A percentile compares a stretch with the other conserved stretches of the same genome.
These are phyloP conservation scores for Anthrax anthrax DNA, from an alignment of 2,888 invertebrate species.

Conservation along the genomic window DNA sequence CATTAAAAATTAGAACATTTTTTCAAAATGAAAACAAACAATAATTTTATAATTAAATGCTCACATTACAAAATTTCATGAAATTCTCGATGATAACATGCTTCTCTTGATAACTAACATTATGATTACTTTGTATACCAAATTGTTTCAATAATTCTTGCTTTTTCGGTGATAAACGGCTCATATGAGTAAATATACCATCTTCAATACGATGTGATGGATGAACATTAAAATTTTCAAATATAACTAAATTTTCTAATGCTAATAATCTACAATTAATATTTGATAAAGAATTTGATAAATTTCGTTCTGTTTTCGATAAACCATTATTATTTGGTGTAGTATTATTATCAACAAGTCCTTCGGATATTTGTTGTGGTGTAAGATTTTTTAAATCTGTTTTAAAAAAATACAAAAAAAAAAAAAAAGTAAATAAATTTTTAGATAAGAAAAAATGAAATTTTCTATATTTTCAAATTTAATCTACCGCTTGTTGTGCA, in stretches of 20 bases:
- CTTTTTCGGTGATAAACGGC: constrained; percentile 33
- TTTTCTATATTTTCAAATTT: no score
- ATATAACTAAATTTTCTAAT: constrained; percentile 28
- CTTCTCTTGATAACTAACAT: constrained; percentile 35
- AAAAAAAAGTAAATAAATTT: background rate
- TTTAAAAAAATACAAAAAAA: background rate
- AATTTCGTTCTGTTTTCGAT: background rate
- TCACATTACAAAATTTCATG: constrained; percentile 36
- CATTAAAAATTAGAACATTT: background rate
- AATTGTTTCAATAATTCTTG: constrained; percentile 35
- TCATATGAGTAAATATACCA: constrained; percentile 32
- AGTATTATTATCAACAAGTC: constrained; percentile 27
- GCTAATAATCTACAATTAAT: constrained; percentile 8
- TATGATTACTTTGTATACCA: constrained; percentile 36
- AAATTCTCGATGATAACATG: constrained; percentile 35
- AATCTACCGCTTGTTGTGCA: constrained; percentile 33
- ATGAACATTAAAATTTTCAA: constrained; percentile 33
- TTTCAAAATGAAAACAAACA: background rate
- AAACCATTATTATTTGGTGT: constrained; percentile 15
- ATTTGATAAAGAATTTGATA: constrained; percentile 2
- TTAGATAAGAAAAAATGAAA: background rate
- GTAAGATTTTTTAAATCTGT: constrained; percentile 33
- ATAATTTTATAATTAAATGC: constrained; percentile 16
- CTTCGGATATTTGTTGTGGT: constrained; percentile 24
- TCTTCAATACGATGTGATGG: constrained; percentile 33